phyloP scores from a whole-genome alignment of 2,113 vertebrate species.

The Thunnus maccoyii region DNA sequence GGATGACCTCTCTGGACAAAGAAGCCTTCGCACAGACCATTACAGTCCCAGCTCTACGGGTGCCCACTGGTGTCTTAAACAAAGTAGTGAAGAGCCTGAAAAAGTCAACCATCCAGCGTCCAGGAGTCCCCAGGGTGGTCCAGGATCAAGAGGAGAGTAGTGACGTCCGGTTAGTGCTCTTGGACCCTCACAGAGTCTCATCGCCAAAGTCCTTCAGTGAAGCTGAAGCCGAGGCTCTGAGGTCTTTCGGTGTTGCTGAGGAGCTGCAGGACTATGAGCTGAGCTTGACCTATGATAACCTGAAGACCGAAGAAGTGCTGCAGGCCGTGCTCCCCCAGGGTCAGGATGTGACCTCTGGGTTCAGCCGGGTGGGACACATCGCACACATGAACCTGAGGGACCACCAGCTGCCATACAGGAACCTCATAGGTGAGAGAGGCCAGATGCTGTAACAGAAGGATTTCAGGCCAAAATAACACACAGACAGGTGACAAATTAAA shows the following conservation, averaged over 20 bases:
- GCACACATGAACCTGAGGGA: constrained; percentile 96
- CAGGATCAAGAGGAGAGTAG: constrained; percentile 85
- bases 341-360: constrained; percentile 93
- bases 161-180: constrained; percentile 80
- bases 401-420: constrained; percentile 93
- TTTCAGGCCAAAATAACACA: background rate
- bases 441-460: background rate
- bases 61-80: constrained; percentile 86
- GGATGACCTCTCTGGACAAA: constrained; percentile 92
- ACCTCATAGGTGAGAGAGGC: constrained; percentile 91
- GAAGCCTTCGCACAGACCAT: constrained; percentile 91
- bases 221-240: constrained; percentile 84
- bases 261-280: constrained; percentile 86
- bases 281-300: constrained; percentile 91
- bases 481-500: background rate
- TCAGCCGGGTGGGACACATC: constrained; percentile 97
- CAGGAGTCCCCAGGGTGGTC: constrained; percentile 90
- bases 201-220: constrained; percentile 83
- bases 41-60: constrained; percentile 89
- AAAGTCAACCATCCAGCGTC: constrained; percentile 87
- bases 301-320: constrained; percentile 94
- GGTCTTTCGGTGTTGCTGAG: constrained; percentile 80
- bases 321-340: constrained; percentile 93
- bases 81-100: constrained; percentile 88
- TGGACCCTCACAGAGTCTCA: constrained; percentile 90